These are phyloP conservation scores for Petrolisthes manimaculis DNA, from an alignment of 2,888 invertebrate genomes.

Conservation along the genomic window DNA sequence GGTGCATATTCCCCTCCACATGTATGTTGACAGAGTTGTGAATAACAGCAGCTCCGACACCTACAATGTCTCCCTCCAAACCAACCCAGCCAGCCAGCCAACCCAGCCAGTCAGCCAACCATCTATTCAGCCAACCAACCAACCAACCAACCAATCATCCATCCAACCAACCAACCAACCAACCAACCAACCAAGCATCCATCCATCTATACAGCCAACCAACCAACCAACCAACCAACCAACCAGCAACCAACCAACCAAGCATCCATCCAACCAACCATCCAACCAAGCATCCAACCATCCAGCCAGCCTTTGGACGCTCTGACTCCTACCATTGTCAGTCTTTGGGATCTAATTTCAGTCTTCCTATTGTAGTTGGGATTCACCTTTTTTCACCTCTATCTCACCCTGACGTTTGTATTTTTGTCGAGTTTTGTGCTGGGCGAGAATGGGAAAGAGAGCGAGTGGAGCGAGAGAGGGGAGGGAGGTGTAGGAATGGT, in stretches of 20 bases:
- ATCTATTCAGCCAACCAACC: not conserved
- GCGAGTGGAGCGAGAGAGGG: no score
- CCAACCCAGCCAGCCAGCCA: no score
- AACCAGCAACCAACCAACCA: not conserved
- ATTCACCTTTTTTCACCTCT: constrained; percentile 31
- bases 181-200: not conserved
- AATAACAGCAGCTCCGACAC: no score
- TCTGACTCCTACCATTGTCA: constrained; percentile 34
- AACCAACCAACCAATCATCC: not conserved
- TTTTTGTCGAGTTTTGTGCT: constrained; percentile 40
- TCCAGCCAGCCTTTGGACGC: constrained; percentile 6
- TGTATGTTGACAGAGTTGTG: no score
- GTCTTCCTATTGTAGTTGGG: constrained; percentile 46
- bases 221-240: not conserved
- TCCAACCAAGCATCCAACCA: not conserved
- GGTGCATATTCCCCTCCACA: no score
- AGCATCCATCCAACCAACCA: not conserved
- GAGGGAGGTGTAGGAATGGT: no score
- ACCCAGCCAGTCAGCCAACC: no score
- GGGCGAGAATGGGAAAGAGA: not conserved
- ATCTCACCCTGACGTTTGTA: constrained; percentile 46
- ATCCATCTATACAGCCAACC: not conserved
- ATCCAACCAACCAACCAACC: not conserved
- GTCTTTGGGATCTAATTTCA: constrained; percentile 56
- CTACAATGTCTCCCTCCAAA: no score